Evolutionary conservation across 2,888 invertebrate species (phyloP), one percentile per base, ranked within the genome.

Genomic region (Argynnis bischoffii): DNA sequence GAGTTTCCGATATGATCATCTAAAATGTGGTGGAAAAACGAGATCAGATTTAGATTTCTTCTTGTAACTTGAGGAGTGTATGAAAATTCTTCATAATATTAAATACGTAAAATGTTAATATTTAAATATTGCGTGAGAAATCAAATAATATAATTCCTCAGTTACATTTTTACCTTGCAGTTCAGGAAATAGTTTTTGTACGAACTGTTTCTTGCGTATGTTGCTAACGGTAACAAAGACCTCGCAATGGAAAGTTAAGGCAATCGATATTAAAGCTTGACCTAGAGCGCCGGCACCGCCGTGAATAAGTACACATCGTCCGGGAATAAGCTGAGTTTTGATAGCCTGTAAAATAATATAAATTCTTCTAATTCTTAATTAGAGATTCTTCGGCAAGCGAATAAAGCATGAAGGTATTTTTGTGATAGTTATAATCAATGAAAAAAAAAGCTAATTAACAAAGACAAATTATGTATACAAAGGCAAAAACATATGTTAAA

Each of bases 241-340:
- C 64, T 78, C 68, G 61, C 82, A 86, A 3, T 76, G 76, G 8
- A 72, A 64, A 0, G 82, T 82, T 11, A 89, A 73, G 0, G 84
- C 81, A 0, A 90, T 75, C 0, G 81, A 74, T 41, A 88, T 84
- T 0, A 77, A 69, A 0, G 90, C 89, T 70, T 89, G 89, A 0
- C 89, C 89, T 2, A 89, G 63, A 0, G 85, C 88, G 0, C 89
- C 89, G 0, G 85, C 71, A 0, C 84, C 89, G 1, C 87, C 86
- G 53, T 87, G 86, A 0, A 89, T 78, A 0, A 88, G 69, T 0
- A 87, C 64, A 0, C 50, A 72, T 68, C 70, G 73, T 0, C 73
- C 74, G 3, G 63, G 66, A 3, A 8, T 16, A 3, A 79, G 66
- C 14, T 71, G 21, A 2, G 60, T 56, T 60, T 77, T 80, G 8